Conservation (phyloP, 1,140 invertebrate species). For the Orchesella cincta region DNA sequence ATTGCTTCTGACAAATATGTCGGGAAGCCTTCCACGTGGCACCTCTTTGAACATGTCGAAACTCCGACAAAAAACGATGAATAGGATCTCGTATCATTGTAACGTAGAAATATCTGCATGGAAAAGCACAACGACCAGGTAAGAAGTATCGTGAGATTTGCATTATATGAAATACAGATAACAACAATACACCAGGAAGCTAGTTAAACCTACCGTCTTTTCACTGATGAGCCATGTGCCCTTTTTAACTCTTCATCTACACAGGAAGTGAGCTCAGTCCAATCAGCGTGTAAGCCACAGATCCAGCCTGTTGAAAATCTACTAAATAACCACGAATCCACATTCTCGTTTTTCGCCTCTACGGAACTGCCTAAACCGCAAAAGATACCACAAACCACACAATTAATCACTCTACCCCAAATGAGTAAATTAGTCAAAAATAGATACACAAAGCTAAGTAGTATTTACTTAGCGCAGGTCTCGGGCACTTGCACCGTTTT, state of each 20-base stretch:
- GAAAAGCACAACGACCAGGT: too few species aligned
- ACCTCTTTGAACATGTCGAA: slow-evolving; percentile 91
- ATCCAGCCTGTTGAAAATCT: slow-evolving; percentile 98
- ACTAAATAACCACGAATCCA: slow-evolving; percentile 94
- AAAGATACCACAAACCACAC: neutral
- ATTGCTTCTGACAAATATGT: slow-evolving; percentile 82
- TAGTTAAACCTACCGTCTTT: slow-evolving; percentile 61
- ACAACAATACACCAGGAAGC: neutral
- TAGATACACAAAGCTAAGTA: neutral
- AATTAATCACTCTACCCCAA: neutral
- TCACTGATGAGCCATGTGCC: slow-evolving; percentile 76
- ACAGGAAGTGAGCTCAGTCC: slow-evolving; percentile 91
- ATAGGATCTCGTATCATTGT: slow-evolving; percentile 92
- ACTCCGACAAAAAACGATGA: slow-evolving; percentile 86
- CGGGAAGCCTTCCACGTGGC: slow-evolving; percentile 89
- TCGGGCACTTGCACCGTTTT: slow-evolving; percentile 89
- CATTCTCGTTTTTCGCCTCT: slow-evolving; percentile 35
- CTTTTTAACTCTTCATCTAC: slow-evolving; percentile 84
- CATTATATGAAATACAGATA: neutral
- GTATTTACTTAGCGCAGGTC: slow-evolving; percentile 61
- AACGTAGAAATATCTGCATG: slow-evolving; percentile 87
- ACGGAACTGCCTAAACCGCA: neutral
- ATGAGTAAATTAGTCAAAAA: neutral
- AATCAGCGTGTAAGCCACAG: slow-evolving; percentile 97
- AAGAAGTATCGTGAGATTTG: neutral